Evolutionary conservation across 2,113 vertebrate species (phyloP).

Genomic region (Anhinga rufa): DNA sequence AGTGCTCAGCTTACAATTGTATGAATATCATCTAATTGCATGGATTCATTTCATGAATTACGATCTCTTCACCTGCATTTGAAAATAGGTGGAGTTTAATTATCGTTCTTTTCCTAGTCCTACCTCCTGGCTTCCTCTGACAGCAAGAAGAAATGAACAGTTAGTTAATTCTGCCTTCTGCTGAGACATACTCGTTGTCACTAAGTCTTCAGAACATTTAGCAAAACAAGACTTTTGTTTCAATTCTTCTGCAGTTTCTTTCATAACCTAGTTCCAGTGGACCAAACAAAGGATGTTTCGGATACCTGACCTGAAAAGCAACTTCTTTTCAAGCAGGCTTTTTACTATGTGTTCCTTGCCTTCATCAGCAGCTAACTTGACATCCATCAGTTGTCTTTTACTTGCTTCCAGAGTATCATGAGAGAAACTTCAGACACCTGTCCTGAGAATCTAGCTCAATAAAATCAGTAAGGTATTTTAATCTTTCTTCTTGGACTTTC

Average conservation of each 20-base stretch:
- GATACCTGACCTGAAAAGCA: background rate
- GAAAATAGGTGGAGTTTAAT: conserved; percentile 29
- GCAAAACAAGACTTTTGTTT: background rate
- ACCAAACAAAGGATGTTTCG: background rate
- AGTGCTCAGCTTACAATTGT: background rate
- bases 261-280: background rate
- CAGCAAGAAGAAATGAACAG: background rate
- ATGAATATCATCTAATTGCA: background rate
- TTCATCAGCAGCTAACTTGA: background rate
- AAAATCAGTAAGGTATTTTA: background rate
- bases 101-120: background rate
- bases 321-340: background rate
- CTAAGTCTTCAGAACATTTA: background rate
- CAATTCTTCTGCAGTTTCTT: background rate
- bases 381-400: background rate
- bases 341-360: background rate
- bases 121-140: background rate
- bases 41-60: background rate
- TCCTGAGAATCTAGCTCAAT: background rate
- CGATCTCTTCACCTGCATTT: background rate
- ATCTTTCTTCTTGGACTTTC: background rate
- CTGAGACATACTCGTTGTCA: background rate
- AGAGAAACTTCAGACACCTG: background rate
- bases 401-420: background rate
- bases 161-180: background rate